Conservation (phyloP, 2,888 invertebrate species). For the Chrysolina americana region DNA sequence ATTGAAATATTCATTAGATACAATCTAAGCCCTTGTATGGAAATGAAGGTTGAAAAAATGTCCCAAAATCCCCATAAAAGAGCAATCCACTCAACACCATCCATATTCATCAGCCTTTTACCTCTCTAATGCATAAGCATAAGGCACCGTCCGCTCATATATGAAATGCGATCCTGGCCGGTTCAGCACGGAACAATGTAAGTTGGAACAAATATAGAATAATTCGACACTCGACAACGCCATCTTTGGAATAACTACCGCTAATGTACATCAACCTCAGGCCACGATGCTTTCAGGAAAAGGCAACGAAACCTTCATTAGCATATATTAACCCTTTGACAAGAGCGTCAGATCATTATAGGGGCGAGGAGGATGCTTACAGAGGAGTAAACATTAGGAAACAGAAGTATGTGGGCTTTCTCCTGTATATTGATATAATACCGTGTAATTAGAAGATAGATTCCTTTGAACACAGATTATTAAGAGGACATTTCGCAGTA, state of each 20-base stretch:
- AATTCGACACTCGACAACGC: constrained; percentile 11
- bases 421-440: background rate
- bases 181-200: constrained; percentile 19
- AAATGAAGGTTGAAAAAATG: background rate
- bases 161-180: constrained; percentile 17
- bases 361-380: background rate
- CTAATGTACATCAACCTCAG: constrained; percentile 38
- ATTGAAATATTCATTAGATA: constrained; percentile 8
- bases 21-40: constrained; percentile 11
- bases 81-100: constrained; percentile 23
- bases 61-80: constrained; percentile 26
- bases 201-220: constrained; percentile 8
- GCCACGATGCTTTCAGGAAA: constrained; percentile 14
- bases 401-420: background rate
- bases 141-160: constrained; percentile 24
- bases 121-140: constrained; percentile 39
- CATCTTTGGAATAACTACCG: constrained; percentile 29
- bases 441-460: no score
- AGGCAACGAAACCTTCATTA: constrained; percentile 2
- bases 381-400: background rate
- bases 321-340: constrained; percentile 16
- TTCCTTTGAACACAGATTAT: no score
- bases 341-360: background rate
- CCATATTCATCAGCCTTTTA: constrained; percentile 33
- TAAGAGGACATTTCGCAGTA: no score